These are phyloP conservation scores for Sebastes hubbsi DNA, from an alignment of 2,797 vertebrate genomes.

Conservation along the genomic window DNA sequence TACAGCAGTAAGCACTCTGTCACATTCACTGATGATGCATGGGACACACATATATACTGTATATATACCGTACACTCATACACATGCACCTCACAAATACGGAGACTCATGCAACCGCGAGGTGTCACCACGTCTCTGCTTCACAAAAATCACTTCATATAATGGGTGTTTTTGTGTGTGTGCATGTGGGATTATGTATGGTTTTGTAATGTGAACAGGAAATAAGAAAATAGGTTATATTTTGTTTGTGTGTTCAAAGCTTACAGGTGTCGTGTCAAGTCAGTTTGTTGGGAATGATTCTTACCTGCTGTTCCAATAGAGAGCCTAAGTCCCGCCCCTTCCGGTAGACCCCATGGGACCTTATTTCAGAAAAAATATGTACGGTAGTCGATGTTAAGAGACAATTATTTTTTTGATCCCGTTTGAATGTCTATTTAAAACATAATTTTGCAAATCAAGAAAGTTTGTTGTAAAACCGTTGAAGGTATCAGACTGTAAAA, in stretches of 20 bases:
- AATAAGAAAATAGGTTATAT: neutral
- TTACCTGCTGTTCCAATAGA: too few relatives aligned
- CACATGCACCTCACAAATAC: neutral
- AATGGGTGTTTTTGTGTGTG: neutral
- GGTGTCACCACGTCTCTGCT: neutral
- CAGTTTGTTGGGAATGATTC: neutral
- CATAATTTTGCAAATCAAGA: too few relatives aligned
- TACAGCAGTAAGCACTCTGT: conserved; percentile 73
- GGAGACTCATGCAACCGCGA: neutral
- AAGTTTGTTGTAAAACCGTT: too few relatives aligned
- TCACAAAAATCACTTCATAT: neutral
- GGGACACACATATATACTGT: neutral
- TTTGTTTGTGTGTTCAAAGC: neutral
- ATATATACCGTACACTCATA: neutral
- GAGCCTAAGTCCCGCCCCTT: too few relatives aligned
- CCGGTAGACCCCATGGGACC: too few relatives aligned
- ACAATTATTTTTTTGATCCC: too few relatives aligned
- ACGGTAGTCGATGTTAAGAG: too few relatives aligned
- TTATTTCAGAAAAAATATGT: too few relatives aligned
- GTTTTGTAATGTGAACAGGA: neutral
- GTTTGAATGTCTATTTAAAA: too few relatives aligned
- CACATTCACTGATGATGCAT: conserved; percentile 28
- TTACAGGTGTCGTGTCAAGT: neutral
- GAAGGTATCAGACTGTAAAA: too few relatives aligned
- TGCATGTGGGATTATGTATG: neutral